phyloP scores from a whole-genome alignment of 2,888 invertebrate species.

The Spisula solida region DNA sequence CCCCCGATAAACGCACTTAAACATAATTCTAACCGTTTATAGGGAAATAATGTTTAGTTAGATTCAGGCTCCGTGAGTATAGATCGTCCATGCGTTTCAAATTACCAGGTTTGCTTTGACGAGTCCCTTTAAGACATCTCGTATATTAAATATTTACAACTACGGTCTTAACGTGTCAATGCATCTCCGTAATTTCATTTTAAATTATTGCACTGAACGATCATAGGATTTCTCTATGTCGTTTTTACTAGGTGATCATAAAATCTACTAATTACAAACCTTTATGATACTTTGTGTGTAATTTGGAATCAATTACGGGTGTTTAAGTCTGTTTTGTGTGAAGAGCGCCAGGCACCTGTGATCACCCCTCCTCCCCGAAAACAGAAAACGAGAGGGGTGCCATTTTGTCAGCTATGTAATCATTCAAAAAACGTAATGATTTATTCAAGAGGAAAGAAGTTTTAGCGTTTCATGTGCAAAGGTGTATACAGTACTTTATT shows the following conservation, averaged over 20 bases:
- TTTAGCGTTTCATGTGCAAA: too few species aligned
- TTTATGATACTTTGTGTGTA: constrained; percentile 40
- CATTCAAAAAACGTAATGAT: not conserved
- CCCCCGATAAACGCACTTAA: not conserved
- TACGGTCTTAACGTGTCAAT: constrained; percentile 60
- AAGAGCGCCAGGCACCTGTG: constrained; percentile 36
- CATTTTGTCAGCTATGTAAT: not conserved
- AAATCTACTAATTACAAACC: constrained; percentile 44
- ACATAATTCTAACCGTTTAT: constrained; percentile 31
- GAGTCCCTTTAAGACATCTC: constrained; percentile 32
- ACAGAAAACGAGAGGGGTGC: not conserved
- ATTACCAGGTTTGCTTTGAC: constrained; percentile 34
- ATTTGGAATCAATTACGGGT: constrained; percentile 48
- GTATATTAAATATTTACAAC: constrained; percentile 66
- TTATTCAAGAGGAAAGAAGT: too few species aligned
- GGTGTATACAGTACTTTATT: too few species aligned
- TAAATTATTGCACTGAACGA: constrained; percentile 44
- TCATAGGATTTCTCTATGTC: constrained; percentile 45
- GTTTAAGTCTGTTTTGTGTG: constrained; percentile 20
- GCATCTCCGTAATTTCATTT: constrained; percentile 49
- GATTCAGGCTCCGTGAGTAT: not conserved
- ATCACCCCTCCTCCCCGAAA: not conserved
- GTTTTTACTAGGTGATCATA: constrained; percentile 43
- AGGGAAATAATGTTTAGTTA: constrained; percentile 49
- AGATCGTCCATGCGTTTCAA: constrained; percentile 36